Percentiles rank a stretch among this genome's conserved stretches.
Conservation (phyloP, 2,113 vertebrate genomes). For the Crotophaga sulcirostris region DNA sequence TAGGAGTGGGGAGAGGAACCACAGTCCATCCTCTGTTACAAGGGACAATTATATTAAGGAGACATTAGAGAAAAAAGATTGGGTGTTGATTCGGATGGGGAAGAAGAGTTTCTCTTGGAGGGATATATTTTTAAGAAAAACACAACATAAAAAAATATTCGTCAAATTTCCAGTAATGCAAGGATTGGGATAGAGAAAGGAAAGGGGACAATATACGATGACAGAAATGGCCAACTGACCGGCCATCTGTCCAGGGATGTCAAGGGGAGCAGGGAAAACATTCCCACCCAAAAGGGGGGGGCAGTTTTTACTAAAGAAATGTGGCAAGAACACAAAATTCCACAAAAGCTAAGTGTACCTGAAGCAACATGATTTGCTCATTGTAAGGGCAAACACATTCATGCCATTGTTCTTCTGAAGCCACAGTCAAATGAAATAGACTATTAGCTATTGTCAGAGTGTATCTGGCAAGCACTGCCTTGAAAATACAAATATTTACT, state of each 20-base stretch:
- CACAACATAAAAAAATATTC: not conserved
- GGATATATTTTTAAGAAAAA: not conserved
- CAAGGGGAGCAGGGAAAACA: not conserved
- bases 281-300: not conserved
- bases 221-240: not conserved
- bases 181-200: not conserved
- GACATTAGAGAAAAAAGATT: not conserved
- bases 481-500: not conserved
- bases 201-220: not conserved
- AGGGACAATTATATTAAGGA: not conserved
- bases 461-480: not conserved
- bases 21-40: not conserved
- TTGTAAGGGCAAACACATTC: not conserved
- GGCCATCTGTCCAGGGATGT: not conserved
- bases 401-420: not conserved
- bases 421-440: not conserved
- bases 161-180: not conserved
- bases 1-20: not conserved
- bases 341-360: not conserved
- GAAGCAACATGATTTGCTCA: not conserved
- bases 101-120: not conserved
- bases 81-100: rapidly evolving
- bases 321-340: not conserved
- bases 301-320: not conserved
- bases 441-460: not conserved